Conservation (phyloP, 2,113 vertebrate species). For the Rafetus swinhoei region DNA sequence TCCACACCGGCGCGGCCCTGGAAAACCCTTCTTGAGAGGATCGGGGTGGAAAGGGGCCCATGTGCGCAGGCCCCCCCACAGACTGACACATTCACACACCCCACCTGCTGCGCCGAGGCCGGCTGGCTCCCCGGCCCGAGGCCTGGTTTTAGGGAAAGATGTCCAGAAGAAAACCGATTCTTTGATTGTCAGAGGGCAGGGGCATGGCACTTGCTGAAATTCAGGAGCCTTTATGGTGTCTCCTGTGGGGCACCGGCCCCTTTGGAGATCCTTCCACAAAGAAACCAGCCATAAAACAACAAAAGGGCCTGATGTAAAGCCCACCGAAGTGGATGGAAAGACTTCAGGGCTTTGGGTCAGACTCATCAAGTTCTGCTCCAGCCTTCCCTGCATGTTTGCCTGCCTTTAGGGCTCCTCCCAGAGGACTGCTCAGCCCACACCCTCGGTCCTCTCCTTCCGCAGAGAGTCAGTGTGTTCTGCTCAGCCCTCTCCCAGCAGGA, state of each 20-base stretch:
- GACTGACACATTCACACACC: background rate
- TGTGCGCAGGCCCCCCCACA: background rate
- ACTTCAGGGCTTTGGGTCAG: background rate
- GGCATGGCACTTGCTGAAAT: background rate
- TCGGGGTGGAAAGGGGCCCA: background rate
- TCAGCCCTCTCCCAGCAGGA: background rate
- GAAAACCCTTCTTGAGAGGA: background rate
- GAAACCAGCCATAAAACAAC: background rate
- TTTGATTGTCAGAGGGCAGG: background rate
- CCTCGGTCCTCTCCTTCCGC: background rate
- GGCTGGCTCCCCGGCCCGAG: background rate
- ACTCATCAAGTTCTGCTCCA: background rate
- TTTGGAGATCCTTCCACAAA: background rate
- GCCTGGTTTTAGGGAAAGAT: background rate
- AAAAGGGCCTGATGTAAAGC: background rate
- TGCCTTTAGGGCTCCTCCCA: background rate
- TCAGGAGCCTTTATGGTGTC: background rate
- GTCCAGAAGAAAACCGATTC: background rate
- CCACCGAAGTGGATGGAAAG: background rate
- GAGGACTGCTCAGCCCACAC: background rate
- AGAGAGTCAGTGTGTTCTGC: background rate
- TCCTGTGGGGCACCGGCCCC: background rate
- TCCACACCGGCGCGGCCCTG: background rate
- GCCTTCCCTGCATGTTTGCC: background rate
- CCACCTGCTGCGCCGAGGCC: background rate